Conservation (phyloP, 2,888 invertebrate genomes). For the Xanthorhoe designata region DNA sequence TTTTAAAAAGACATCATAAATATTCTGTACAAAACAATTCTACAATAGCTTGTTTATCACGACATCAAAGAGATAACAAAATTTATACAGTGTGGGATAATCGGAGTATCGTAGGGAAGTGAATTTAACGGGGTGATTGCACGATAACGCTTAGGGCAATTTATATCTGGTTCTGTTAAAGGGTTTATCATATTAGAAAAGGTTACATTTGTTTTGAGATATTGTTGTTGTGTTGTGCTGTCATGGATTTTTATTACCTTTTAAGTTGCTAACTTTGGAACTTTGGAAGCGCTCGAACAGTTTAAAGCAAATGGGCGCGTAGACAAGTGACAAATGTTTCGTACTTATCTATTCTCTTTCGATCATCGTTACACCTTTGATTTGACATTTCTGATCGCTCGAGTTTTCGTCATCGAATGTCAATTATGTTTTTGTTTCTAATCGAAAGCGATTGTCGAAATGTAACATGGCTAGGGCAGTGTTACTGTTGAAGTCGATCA, state of each 20-base stretch:
- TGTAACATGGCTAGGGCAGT: too few relatives aligned
- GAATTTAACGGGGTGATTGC: constrained; percentile 6
- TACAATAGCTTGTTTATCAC: neutral
- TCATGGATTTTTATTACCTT: neutral
- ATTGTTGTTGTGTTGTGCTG: neutral
- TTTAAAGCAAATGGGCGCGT: too few relatives aligned
- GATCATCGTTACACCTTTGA: too few relatives aligned
- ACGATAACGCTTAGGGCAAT: constrained; percentile 7
- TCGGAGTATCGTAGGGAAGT: constrained; percentile 6
- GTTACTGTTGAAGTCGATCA: too few relatives aligned
- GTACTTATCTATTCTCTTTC: too few relatives aligned
- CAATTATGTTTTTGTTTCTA: too few relatives aligned
- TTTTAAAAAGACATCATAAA: neutral
- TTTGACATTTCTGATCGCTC: too few relatives aligned
- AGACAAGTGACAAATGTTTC: too few relatives aligned
- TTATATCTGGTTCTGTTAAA: constrained; percentile 5
- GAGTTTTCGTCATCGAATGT: too few relatives aligned
- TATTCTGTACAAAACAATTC: neutral
- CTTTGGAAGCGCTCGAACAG: too few relatives aligned
- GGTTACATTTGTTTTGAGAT: neutral
- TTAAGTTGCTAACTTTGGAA: too few relatives aligned
- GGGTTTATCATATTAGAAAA: constrained; percentile 1
- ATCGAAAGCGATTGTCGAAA: too few relatives aligned
- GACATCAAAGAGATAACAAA: constrained; percentile 1
- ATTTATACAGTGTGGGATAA: constrained; percentile 7